phyloP scores from a whole-genome alignment of 2,113 vertebrate species.

The Hippocampus guttulatus region DNA sequence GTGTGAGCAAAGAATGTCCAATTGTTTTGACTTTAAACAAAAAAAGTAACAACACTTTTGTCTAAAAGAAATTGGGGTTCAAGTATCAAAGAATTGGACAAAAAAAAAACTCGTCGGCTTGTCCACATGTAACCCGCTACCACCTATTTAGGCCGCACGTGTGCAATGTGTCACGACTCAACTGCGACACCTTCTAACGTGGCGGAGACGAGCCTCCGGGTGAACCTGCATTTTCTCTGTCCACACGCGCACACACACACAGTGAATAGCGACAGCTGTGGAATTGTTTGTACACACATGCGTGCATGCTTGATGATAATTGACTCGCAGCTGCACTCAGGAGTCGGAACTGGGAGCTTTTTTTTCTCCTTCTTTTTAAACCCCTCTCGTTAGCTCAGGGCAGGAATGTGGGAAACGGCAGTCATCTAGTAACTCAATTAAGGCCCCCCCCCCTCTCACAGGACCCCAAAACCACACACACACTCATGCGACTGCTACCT shows the following conservation, averaged over 20 bases:
- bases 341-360: slow-evolving; percentile 33
- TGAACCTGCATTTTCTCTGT: slow-evolving; percentile 51
- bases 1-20: too few species aligned
- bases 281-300: slow-evolving; percentile 78
- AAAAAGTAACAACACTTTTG: neutral
- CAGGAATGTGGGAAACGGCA: slow-evolving; percentile 68
- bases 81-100: neutral
- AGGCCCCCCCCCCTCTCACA: slow-evolving; percentile 28
- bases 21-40: too few species aligned
- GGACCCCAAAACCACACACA: neutral
- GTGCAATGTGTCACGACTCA: slow-evolving; percentile 25
- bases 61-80: neutral
- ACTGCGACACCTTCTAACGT: slow-evolving; percentile 47
- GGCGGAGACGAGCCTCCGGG: slow-evolving; percentile 46
- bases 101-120: neutral
- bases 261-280: slow-evolving; percentile 72
- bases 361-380: slow-evolving; percentile 6
- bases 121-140: neutral
- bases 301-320: slow-evolving; percentile 69
- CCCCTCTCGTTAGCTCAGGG: slow-evolving; percentile 29
- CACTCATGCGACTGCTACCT: slow-evolving; percentile 18
- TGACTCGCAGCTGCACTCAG: slow-evolving; percentile 71
- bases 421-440: slow-evolving; percentile 73
- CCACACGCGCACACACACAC: slow-evolving; percentile 30
- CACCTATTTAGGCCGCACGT: neutral